Evolutionary conservation across 2,888 invertebrate genomes (phyloP).

Genomic region (Coelinius sp.): DNA sequence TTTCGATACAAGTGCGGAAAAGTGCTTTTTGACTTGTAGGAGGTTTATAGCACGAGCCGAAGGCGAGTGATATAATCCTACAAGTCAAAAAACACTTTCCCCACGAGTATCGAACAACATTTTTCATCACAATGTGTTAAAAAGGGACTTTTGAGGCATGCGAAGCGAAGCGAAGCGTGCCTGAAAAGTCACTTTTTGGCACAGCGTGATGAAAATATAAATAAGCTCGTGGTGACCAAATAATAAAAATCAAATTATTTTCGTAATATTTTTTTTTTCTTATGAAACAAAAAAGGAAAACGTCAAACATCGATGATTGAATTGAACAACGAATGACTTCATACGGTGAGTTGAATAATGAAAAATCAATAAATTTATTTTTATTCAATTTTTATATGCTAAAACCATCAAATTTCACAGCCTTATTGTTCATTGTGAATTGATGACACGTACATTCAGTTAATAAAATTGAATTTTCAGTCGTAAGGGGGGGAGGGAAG

Average conservation of each 20-base stretch:
- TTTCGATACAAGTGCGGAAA: too few species aligned
- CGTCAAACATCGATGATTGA: not conserved
- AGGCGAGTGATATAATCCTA: too few species aligned
- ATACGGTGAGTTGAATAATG: not conserved
- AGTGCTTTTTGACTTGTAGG: too few species aligned
- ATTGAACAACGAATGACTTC: not conserved
- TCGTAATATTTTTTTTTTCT: not conserved
- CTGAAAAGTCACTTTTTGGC: too few species aligned
- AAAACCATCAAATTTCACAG: not conserved
- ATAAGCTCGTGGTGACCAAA: not conserved
- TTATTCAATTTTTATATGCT: not conserved
- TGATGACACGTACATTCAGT: not conserved
- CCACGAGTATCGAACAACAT: too few species aligned
- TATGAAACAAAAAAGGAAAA: not conserved
- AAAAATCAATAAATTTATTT: conserved; percentile 9
- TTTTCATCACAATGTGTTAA: too few species aligned
- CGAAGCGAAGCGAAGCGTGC: too few species aligned
- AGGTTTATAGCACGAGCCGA: too few species aligned
- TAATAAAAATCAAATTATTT: not conserved
- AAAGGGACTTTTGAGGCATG: not conserved
- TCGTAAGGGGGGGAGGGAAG: not conserved
- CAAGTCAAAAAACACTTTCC: too few species aligned
- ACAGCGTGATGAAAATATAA: too few species aligned
- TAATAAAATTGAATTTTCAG: not conserved
- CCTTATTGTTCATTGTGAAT: not conserved